Base-by-base conservation (phyloP, 2,888 invertebrate species). In the Temnothorax ravouxi region DNA sequence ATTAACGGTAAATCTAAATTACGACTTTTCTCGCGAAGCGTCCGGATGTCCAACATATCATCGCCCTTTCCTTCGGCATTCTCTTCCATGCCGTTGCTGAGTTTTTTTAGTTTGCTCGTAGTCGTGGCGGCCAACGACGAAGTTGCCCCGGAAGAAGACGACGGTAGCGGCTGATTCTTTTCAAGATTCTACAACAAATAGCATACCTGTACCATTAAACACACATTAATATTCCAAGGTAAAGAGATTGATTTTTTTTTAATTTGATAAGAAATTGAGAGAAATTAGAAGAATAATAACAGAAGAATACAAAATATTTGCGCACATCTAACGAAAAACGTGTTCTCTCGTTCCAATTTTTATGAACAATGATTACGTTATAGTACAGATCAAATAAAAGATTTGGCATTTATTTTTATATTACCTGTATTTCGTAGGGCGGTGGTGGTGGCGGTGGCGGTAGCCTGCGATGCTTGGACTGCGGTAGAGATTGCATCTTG, bases 1-100 rank as follows among this genome's bases (percentile, higher is more conserved):
- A 99, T 98, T 86, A 99, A 96, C 29, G 99, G 99, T 95, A 99
- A 96, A 95, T 98, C 98, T 93, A 98, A 96, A 94, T 98, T 97
- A 94, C 97, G 97, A 95, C 98, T 98, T 95, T 98, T 98, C 95
- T 98, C 98, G 84, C 98, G 96, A 86, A 98, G 95, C 89, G 97
- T 97, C 93, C 97, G 97, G 92, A 98, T 98, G 95, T 98, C 98
- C 87, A 97, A 94, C 89, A 96, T 95, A 38, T 94, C 94, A 61
- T 94, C 93, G 25, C 93, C 92, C 69, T 93, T 91, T 1, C 84
- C 88, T 54, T 88, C 89, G 15, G 92, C 87, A 50, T 84, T 86
- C 18, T 91, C 87, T 8, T 87, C 87, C 56, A 47, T 13, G 0
- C 34, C 59, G 4, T 50, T 86, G 9, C 47, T 21, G 4, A 47